Evolutionary conservation across 2,113 vertebrate species (phyloP).

Genomic region (Odocoileus virginianus): DNA sequence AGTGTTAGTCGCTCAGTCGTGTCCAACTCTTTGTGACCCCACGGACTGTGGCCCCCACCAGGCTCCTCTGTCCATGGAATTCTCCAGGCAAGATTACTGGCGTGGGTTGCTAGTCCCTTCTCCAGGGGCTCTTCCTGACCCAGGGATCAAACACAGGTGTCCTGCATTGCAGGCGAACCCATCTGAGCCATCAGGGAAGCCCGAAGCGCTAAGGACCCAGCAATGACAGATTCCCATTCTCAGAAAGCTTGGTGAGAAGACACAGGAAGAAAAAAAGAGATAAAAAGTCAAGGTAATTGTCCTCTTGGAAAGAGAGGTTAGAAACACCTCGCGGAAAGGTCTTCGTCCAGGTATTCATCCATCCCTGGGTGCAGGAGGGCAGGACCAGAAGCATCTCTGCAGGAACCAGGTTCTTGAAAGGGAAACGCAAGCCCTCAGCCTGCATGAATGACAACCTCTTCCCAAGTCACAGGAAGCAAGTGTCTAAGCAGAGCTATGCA

Average conservation of each 20-base stretch:
- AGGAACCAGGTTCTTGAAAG: not conserved
- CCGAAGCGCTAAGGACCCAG: not conserved
- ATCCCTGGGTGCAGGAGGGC: too few species aligned
- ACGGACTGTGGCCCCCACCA: not conserved
- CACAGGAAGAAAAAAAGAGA: accelerated
- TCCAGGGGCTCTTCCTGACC: not conserved
- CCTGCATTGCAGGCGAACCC: not conserved
- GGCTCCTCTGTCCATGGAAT: not conserved
- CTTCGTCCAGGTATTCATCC: accelerated
- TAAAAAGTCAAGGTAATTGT: not conserved
- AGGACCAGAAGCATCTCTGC: not conserved
- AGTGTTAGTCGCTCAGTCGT: not conserved
- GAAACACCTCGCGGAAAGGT: not conserved
- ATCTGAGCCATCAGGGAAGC: not conserved
- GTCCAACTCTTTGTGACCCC: not conserved
- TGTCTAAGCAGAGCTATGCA: not conserved
- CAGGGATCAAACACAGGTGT: not conserved
- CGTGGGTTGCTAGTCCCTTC: not conserved
- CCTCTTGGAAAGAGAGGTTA: not conserved
- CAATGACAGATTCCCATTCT: not conserved
- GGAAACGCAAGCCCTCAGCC: accelerated
- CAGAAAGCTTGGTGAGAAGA: not conserved
- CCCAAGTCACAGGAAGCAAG: not conserved
- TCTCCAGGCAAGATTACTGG: not conserved
- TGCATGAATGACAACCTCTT: not conserved